Conservation (phyloP, 2,888 invertebrate genomes). For the Aelia acuminata region DNA sequence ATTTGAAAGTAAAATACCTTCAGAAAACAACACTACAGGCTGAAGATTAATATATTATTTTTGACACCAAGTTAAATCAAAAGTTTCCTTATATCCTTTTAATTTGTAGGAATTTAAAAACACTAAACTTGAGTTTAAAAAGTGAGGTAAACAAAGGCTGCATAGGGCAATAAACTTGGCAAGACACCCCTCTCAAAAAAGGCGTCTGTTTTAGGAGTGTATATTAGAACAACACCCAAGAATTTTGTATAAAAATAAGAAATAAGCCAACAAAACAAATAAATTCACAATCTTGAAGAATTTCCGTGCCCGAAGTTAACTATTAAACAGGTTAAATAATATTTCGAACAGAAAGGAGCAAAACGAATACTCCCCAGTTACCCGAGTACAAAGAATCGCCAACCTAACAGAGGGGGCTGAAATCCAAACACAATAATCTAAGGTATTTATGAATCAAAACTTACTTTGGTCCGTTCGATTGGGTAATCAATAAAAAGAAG, state of each 20-base stretch:
- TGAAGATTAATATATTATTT: not conserved
- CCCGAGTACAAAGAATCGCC: conserved; percentile 56
- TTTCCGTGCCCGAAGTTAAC: not conserved
- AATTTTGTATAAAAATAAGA: not conserved
- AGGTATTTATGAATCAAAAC: conserved; percentile 65
- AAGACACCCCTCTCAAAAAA: conserved; percentile 39
- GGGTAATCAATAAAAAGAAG: conserved; percentile 78
- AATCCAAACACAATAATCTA: conserved; percentile 49
- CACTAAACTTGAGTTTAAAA: not conserved
- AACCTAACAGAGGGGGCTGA: conserved; percentile 57
- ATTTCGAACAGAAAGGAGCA: not conserved
- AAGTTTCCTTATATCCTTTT: not conserved
- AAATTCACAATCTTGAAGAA: not conserved
- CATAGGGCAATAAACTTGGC: conserved; percentile 42
- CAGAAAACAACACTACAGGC: not conserved
- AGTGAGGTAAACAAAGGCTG: not conserved
- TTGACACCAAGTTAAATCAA: not conserved
- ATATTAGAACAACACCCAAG: conserved; percentile 42
- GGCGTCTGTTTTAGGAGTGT: conserved; percentile 33
- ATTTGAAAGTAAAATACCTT: not conserved
- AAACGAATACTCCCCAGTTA: conserved; percentile 28
- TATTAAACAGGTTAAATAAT: not conserved
- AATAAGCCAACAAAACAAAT: not conserved
- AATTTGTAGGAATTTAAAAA: not conserved
- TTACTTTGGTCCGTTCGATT: conserved; percentile 87